These are phyloP conservation scores for Rhabdornis inornatus DNA, from an alignment of 2,113 vertebrate genomes.

Conservation along the genomic window DNA sequence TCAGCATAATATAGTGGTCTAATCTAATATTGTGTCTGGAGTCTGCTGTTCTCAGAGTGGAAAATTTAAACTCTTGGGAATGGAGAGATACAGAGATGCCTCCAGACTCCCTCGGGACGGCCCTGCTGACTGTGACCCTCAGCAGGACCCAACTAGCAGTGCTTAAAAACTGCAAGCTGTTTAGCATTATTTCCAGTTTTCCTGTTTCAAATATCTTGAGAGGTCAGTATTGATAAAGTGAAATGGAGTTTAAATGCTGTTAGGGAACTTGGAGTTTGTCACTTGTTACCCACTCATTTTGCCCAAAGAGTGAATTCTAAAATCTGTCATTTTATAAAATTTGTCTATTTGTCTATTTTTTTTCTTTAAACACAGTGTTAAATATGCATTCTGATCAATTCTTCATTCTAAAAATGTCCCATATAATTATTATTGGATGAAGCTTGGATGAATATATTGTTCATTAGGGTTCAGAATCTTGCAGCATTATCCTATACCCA, in stretches of 20 bases:
- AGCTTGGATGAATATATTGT: neutral
- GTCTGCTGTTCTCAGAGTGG: neutral
- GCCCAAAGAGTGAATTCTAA: neutral
- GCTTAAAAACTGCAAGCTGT: neutral
- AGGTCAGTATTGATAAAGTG: neutral
- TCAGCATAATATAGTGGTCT: neutral
- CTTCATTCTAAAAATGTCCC: neutral
- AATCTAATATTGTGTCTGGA: neutral
- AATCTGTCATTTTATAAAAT: neutral
- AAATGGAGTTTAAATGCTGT: neutral
- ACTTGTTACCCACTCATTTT: neutral
- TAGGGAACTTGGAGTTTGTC: neutral
- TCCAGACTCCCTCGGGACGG: neutral
- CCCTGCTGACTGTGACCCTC: neutral
- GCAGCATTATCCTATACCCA: neutral
- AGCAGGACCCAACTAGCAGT: neutral
- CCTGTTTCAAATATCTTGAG: neutral
- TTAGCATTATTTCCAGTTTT: neutral
- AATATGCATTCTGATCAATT: neutral
- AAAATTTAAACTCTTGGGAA: neutral
- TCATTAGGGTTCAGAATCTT: neutral
- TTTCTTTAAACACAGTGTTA: neutral
- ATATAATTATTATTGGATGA: neutral
- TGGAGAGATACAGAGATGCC: fast-evolving
- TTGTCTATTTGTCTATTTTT: neutral